A percentile compares a stretch with the other conserved stretches of the same genome.
Evolutionary conservation across 2,113 vertebrate genomes (phyloP).

Genomic region (Pelecanus crispus): DNA sequence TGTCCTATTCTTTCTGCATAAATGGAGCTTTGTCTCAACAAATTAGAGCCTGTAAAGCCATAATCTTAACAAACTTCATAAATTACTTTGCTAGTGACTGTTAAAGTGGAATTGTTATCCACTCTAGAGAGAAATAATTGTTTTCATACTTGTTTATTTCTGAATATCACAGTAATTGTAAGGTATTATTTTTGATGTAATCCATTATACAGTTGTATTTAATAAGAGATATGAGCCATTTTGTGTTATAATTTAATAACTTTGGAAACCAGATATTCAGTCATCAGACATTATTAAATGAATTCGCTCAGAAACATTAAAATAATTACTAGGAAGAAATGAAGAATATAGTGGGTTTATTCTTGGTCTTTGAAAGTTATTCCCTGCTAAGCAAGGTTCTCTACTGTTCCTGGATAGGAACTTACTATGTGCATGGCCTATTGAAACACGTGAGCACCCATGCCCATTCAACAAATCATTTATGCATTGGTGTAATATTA

Average conservation of each 20-base stretch:
- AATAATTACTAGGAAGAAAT: background rate
- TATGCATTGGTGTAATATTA: background rate
- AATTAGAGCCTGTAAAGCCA: conserved; percentile 39
- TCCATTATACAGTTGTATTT: background rate
- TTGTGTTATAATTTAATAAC: background rate
- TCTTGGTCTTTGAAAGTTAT: background rate
- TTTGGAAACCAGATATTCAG: background rate
- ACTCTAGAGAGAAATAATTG: conserved; percentile 28
- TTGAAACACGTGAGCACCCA: background rate
- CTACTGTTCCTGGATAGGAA: background rate
- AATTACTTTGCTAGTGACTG: conserved; percentile 35
- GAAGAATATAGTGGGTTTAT: background rate
- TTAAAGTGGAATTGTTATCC: conserved; percentile 22
- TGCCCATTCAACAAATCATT: background rate
- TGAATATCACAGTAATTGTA: conserved; percentile 5
- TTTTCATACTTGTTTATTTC: conserved; percentile 40
- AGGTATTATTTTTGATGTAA: background rate
- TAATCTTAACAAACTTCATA: conserved; percentile 55
- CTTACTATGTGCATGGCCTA: background rate
- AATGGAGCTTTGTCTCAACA: conserved; percentile 45
- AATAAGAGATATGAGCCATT: background rate
- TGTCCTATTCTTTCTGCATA: conserved; percentile 4
- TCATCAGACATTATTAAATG: background rate
- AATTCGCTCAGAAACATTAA: background rate
- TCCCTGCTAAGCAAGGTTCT: background rate